phyloP scores from a whole-genome alignment of 2,113 vertebrate genomes.

The Lanius ludovicianus region DNA sequence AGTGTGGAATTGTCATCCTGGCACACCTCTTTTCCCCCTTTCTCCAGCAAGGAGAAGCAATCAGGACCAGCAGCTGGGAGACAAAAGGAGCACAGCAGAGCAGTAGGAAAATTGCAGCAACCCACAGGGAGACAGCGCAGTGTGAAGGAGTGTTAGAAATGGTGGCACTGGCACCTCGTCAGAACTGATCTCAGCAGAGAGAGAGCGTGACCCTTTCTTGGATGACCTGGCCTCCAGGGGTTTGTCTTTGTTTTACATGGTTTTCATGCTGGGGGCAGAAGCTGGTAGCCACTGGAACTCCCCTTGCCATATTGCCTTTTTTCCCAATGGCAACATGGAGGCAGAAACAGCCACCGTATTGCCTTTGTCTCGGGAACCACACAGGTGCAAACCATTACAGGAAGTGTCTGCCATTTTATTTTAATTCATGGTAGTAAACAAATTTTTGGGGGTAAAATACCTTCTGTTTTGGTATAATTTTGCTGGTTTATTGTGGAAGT shows the following conservation, averaged over 20 bases:
- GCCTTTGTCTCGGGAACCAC: background rate
- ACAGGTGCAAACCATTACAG: fast-evolving
- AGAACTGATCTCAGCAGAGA: fast-evolving
- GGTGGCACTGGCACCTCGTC: background rate
- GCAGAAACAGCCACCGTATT: background rate
- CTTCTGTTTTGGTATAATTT: background rate
- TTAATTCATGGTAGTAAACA: background rate
- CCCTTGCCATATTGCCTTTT: background rate
- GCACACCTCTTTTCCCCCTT: no score
- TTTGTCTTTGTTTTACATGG: background rate
- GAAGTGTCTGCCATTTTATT: background rate
- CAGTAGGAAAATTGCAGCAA: background rate
- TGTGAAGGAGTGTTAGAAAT: background rate
- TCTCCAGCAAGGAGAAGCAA: fast-evolving
- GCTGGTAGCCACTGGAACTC: background rate
- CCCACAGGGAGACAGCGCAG: fast-evolving
- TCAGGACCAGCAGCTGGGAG: background rate
- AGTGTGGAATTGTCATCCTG: fast-evolving
- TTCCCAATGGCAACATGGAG: fast-evolving
- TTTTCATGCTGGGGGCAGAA: background rate
- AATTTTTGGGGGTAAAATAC: background rate
- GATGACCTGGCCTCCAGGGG: background rate
- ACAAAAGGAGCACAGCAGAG: background rate
- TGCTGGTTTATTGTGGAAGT: background rate
- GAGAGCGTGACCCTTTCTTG: fast-evolving